Evolutionary conservation across 2,113 vertebrate genomes (phyloP), one percentile per base, ranked within the genome.

Genomic region (Pithys albifrons): DNA sequence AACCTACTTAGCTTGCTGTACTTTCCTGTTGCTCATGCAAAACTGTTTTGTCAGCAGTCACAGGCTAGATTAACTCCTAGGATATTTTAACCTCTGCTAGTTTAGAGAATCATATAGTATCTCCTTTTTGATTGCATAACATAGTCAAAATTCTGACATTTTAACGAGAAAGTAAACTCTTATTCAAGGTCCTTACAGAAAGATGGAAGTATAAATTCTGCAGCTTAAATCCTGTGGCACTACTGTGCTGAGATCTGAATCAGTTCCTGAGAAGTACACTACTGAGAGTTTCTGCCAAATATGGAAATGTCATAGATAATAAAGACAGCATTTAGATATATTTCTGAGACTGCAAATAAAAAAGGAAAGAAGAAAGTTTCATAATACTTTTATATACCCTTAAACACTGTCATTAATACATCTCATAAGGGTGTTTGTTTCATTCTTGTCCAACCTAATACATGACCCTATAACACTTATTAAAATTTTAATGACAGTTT

Each of bases 211-310:
- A 76, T 62, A 65, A 79, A 59, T 90, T 65, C 59, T 76, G 24
- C 25, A 65, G 8, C 13, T 73, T 79, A 45, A 37, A 35, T 57
- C 33, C 65, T 0, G 0, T 45, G 45, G 8, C 41, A 14, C 27
- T 70, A 23, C 22, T 84, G 10, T 66, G 12, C 55, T 70, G 67
- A 76, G 23, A 80, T 48, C n/a, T 33, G 22, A 76, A 72, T 52
- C 57, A 78, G 35, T 6, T 57, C 27, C 19, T 17, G 52, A 39
- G 10, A 65, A 79, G 10, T 61, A 25, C 24, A 25, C 25, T 48
- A 18, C 20, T 9, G 22, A 59, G 71, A 76, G 8, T 64, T 94
- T 89, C 61, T 75, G 35, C 61, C 61, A 77, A 59, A 71, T 59
- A 71, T 29, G 28, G 49, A 81, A 96, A 51, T 27, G 4, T 58